Base-by-base conservation (phyloP, 2,888 invertebrate genomes). In the Eupithecia subfuscata region DNA sequence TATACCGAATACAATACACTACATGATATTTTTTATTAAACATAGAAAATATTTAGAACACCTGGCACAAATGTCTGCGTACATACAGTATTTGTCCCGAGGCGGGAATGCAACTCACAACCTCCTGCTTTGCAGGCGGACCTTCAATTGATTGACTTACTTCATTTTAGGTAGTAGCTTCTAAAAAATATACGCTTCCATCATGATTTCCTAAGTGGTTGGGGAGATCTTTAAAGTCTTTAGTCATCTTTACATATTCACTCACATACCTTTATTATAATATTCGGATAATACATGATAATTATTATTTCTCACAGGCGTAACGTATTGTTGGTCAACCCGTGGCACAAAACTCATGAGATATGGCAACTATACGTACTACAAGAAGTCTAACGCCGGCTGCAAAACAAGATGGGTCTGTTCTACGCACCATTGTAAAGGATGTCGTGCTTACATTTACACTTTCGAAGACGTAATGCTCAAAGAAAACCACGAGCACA, bases 351-450 rank as follows among this genome's bases (percentile, higher is more conserved):
- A 22, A 40, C 67, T 40, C 5, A 37, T 67, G 7, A 67, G 12
- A 69, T 69, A 69, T 69, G 69, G 45, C 45, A 43, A 45, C 45
- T 67, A 67, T 64, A 64, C 64, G 18, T 64, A 64, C 34, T 64
- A 18, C 64, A 34, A 18, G 34, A 34, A 64, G 34, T 34, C 30
- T 64, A 64, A 8, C 12, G 16, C 18, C 34, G 64, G 64, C 18
- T 18, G 18, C 2, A 64, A 64, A 34, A 64, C 30, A 0, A 77
- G 83, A 18, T 87, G 86, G 86, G 73, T 77, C 3, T 87, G 87
- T 63, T 80, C 83, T 9, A 83, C 83, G 0, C 79, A 85, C n/a
- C 76, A 81, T 16, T 75, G 77, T 11, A 80, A 63, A 12, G 83
- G 83, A 2, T 87, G 87, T 71, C 75, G 67, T 16, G 85, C 84